Conservation (phyloP, 1,140 invertebrate species). For the Drosophila azteca region DNA sequence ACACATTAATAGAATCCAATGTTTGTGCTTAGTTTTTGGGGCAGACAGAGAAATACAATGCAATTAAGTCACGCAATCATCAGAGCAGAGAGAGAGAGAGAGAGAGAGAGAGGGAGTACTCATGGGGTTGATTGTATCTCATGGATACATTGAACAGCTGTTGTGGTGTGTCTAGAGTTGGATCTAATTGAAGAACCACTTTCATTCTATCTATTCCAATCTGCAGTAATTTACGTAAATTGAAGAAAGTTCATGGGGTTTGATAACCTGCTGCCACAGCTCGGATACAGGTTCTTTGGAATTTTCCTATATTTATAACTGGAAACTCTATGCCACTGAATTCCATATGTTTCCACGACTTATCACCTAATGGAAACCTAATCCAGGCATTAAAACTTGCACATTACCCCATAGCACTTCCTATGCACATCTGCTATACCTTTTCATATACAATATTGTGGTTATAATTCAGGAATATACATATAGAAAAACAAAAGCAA, state of each 20-base stretch:
- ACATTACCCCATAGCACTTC: conserved; percentile 19
- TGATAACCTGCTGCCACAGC: not conserved
- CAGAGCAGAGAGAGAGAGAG: conserved; percentile 8
- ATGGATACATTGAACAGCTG: conserved; percentile 37
- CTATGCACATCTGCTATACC: conserved; percentile 30
- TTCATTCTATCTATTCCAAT: not conserved
- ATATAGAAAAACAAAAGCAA: conserved; percentile 30
- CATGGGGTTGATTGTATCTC: conserved; percentile 21
- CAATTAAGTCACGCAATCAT: conserved; percentile 55
- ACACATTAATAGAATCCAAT: conserved; percentile 35
- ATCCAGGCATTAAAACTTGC: conserved; percentile 22
- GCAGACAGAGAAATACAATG: conserved; percentile 14
- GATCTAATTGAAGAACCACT: conserved; percentile 39
- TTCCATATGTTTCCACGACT: conserved; percentile 5
- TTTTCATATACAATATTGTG: not conserved
- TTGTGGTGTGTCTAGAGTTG: conserved; percentile 24
- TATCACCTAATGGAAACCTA: conserved; percentile 42
- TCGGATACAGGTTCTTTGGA: conserved; percentile 13
- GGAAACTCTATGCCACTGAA: conserved; percentile 8
- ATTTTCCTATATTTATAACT: conserved; percentile 11
- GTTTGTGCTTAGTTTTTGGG: conserved; percentile 21
- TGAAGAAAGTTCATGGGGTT: conserved; percentile 32
- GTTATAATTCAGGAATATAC: not conserved
- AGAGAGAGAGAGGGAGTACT: not conserved
- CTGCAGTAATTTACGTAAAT: conserved; percentile 42